phyloP scores from a whole-genome alignment of 2,888 invertebrate species.

The Agrotis clavis region DNA sequence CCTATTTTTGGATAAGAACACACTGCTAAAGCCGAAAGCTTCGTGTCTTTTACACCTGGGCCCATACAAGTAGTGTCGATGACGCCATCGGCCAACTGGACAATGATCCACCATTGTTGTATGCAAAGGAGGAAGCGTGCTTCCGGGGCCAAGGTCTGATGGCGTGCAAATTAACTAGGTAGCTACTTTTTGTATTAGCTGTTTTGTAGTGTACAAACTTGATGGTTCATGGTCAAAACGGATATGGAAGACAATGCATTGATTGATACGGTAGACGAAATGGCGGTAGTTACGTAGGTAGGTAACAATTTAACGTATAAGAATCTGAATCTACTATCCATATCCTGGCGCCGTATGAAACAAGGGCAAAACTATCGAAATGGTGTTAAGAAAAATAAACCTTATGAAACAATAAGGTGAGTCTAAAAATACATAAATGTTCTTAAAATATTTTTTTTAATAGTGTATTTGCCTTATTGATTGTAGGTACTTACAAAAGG shows the following conservation, averaged over 20 bases:
- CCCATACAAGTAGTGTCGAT: conserved; percentile 33
- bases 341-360: no score
- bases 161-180: conserved; percentile 66
- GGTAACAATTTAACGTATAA: not conserved
- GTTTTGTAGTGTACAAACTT: conserved; percentile 20
- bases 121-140: conserved; percentile 80
- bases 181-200: conserved; percentile 40
- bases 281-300: not conserved
- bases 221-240: conserved; percentile 28
- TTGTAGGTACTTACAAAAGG: no score
- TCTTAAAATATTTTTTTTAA: no score
- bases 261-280: conserved; percentile 7
- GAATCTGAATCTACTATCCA: not conserved
- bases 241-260: not conserved
- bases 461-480: no score
- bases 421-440: no score
- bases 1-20: no score
- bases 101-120: conserved; percentile 75
- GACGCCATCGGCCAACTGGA: conserved; percentile 69
- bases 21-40: conserved; percentile 16
- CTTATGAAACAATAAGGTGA: no score
- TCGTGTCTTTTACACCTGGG: conserved; percentile 35
- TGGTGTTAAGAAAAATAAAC: no score
- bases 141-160: conserved; percentile 71
- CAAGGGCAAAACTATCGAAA: no score